Conservation (phyloP, 2,113 vertebrate genomes). For the Dasyornis broadbenti region DNA sequence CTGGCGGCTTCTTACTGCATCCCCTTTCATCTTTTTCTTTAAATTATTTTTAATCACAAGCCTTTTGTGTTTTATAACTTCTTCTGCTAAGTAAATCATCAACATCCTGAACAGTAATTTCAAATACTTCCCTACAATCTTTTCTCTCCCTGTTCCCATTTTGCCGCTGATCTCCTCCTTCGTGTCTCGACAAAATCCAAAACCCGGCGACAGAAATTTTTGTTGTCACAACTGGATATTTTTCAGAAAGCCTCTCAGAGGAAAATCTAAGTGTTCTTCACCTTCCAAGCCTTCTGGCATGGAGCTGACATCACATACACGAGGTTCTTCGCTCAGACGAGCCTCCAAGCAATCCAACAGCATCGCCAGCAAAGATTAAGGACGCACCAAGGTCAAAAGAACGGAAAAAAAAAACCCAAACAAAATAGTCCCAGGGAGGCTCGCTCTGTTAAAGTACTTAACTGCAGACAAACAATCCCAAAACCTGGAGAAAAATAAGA, state of each 20-base stretch:
- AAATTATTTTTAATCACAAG: not conserved
- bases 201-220: not conserved
- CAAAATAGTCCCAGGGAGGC: not conserved
- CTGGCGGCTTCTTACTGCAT: not conserved
- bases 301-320: not conserved
- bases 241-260: not conserved
- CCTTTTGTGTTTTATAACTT: not conserved
- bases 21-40: not conserved
- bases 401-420: not conserved
- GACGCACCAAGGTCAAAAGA: constrained; percentile 35
- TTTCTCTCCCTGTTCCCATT: not conserved
- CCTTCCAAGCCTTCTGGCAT: not conserved
- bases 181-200: not conserved
- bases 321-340: not conserved
- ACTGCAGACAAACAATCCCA: not conserved
- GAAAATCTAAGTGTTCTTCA: not conserved
- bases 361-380: not conserved
- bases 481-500: not conserved
- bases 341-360: not conserved
- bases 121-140: not conserved
- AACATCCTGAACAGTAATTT: not conserved
- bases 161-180: not conserved
- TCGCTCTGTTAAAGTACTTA: not conserved
- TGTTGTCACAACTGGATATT: not conserved
- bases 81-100: not conserved